phyloP scores from a whole-genome alignment of 1,140 invertebrate genomes.

The Helicoverpa zea region DNA sequence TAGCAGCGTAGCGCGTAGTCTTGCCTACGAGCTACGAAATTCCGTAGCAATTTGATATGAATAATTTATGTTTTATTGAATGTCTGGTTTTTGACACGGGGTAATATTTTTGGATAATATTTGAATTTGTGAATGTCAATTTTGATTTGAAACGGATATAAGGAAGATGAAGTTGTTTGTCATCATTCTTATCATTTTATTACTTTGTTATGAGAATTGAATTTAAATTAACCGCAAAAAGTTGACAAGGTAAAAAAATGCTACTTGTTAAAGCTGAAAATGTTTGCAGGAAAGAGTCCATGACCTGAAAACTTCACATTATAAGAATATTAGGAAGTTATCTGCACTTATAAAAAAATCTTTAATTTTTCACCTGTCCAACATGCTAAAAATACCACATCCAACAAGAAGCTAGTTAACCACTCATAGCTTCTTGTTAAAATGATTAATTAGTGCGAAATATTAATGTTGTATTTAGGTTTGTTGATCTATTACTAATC shows the following conservation, averaged over 20 bases:
- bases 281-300: no score
- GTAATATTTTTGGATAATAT: background rate
- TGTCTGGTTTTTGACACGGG: no score
- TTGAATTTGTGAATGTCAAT: background rate
- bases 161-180: background rate
- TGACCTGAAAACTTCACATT: no score
- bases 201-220: no score
- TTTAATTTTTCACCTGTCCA: background rate
- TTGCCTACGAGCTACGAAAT: no score
- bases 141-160: background rate
- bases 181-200: no score
- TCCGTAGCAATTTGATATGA: conserved; percentile 5
- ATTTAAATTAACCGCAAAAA: no score
- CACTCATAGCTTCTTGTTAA: background rate
- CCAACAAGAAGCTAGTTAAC: background rate
- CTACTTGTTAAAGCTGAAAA: no score
- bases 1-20: background rate
- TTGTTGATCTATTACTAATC: conserved; percentile 42
- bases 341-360: background rate
- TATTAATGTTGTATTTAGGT: conserved; percentile 46
- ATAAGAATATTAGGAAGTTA: background rate
- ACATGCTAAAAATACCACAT: background rate
- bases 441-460: conserved; percentile 44
- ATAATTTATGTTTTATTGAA: background rate
- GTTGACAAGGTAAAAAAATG: no score